Percentiles rank a stretch among this genome's conserved stretches.
Evolutionary conservation across 2,888 invertebrate genomes (phyloP).

Genomic region (Baccha elongata): DNA sequence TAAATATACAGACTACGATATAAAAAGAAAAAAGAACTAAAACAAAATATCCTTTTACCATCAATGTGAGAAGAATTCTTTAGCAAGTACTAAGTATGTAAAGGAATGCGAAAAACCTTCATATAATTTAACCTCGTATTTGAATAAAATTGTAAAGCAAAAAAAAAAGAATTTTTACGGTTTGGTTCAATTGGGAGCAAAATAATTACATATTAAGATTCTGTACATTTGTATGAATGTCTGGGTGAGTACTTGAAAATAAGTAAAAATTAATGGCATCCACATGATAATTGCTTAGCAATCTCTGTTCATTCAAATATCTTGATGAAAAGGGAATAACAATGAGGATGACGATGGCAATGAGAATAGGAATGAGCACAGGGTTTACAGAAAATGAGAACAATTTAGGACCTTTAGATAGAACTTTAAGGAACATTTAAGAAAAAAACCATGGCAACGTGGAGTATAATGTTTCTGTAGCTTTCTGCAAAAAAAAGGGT

Average conservation of each 20-base stretch:
- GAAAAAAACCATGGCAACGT: too few species aligned
- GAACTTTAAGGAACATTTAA: too few species aligned
- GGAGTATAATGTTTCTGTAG: too few species aligned
- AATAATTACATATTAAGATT: slow-evolving; percentile 38
- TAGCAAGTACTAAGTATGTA: neutral
- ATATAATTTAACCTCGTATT: slow-evolving; percentile 16
- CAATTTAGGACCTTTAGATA: too few species aligned
- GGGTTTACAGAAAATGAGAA: neutral
- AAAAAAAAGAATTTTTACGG: slow-evolving; percentile 40
- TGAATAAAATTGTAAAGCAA: slow-evolving; percentile 26
- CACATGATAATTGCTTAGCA: slow-evolving; percentile 45
- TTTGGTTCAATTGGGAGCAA: slow-evolving; percentile 32
- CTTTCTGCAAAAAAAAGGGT: too few species aligned
- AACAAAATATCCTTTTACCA: slow-evolving; percentile 18
- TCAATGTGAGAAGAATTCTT: neutral
- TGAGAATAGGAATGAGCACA: neutral
- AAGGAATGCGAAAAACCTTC: slow-evolving; percentile 1
- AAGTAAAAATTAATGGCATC: slow-evolving; percentile 58
- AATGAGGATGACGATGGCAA: too few species aligned
- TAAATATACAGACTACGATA: neutral
- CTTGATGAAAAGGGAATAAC: neutral
- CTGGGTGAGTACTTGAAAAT: slow-evolving; percentile 35
- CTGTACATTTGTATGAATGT: neutral
- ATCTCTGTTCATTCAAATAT: slow-evolving; percentile 21
- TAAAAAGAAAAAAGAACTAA: neutral